Evolutionary conservation across 2,888 invertebrate species (phyloP), one percentile per base, ranked within the genome.

Genomic region (Augochlorella aurata): DNA sequence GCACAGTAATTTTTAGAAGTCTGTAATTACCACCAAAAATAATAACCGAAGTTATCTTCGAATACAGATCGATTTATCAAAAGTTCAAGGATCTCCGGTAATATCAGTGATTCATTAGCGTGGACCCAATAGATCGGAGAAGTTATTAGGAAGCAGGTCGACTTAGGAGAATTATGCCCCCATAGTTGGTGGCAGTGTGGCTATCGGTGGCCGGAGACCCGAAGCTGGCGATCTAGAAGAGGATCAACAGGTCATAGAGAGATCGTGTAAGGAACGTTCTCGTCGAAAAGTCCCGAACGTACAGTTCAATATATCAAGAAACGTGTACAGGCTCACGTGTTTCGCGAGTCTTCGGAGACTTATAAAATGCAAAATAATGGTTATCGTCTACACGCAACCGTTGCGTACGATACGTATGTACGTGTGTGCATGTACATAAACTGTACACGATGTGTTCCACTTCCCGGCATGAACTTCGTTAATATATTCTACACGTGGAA

Each of bases 321-420:
- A 58, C 14, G 24, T 24, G 21, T 24, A 14, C 14, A 38, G 38
- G 14, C 24, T 58, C 58, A 14, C 5, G 38, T 38, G 38, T 21
- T 1, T 21, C 10, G 54, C 54, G 58, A 58, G 24, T 58, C 58
- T 24, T 58, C 24, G 58, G 58, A 58, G 58, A 58, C 58, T 58
- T 58, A 58, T 58, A 58, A 58, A 58, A 58, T 58, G 58, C 24
- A 58, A n/a, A 58, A 58, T 58, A 58, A 58, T 24, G 58, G 58
- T 24, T 58, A 58, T 54, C 58, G 58, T 58, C 58, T 58, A 58
- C 58, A 24, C 24, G 58, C 58, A 58, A 58, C 21, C 24, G 58
- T 58, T 24, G 58, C 14, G 14, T n/a, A 14, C 7, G 14, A 58
- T 24, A 24, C n/a, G 58, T 7, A 14, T 16, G 18, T 0, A 24